Evolutionary conservation across 2,888 invertebrate genomes (phyloP), one percentile per base, ranked within the genome.

Genomic region (Apotomis capreana): DNA sequence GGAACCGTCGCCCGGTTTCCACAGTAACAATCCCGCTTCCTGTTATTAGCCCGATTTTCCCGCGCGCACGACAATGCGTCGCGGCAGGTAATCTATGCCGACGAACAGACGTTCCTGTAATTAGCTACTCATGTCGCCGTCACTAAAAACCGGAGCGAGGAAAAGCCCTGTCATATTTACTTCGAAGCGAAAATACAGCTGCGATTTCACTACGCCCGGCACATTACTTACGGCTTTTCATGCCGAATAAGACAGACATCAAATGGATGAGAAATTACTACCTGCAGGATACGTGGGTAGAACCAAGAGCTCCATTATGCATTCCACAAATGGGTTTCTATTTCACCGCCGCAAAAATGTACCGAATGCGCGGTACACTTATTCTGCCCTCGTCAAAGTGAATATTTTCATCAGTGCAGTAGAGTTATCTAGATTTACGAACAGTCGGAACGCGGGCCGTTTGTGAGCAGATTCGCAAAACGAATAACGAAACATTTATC

Each of bases 61-160:
- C 70, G 57, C 59, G 49, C 49, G 6, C 59, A 77, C 76, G 76
- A 79, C 81, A 80, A 81, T 80, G 74, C 76, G 75, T 76, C 65
- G 49, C 70, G 49, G 78, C 81, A 84, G 85, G 84, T 85, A 84
- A 85, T 84, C 81, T 79, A 78, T 78, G 80, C 75, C 79, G 73
- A 78, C 78, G 79, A 79, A 82, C 82, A 84, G 82, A 83, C 80
- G 79, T 78, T 80, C 79, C 80, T 80, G 86, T 86, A 86, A 87
- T 87, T 87, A 87, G 84, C 84, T 81, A 78, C 81, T 82, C 83
- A 79, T 77, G 80, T 80, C 77, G 77, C 76, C 76, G 76, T 79
- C 80, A 83, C 83, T 86, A 83, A 84, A 81, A 80, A 78, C 77
- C 74, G 67, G 65, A 70, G 55, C 58, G 46, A 40, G 37, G 64